Evolutionary conservation across 2,113 vertebrate genomes (phyloP).

Genomic region (Orcinus orca): DNA sequence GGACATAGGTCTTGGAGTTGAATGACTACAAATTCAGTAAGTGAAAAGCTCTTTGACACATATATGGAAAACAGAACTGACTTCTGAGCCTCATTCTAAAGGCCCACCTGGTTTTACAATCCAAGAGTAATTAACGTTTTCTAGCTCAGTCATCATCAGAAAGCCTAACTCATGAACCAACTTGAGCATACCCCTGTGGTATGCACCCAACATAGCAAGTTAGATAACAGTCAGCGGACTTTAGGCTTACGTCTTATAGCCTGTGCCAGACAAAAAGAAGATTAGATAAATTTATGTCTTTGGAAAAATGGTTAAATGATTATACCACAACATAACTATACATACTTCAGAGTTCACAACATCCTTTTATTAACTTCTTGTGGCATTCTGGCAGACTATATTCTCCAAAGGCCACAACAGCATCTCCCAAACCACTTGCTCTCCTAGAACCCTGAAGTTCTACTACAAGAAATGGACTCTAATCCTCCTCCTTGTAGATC

Average conservation of each 20-base stretch:
- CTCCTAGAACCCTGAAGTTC: not conserved
- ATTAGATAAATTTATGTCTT: not conserved
- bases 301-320: not conserved
- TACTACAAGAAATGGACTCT: not conserved
- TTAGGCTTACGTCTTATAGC: not conserved
- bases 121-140: constrained; percentile 9
- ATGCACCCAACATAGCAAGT: not conserved
- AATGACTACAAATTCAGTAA: not conserved
- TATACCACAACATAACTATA: not conserved
- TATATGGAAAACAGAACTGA: not conserved
- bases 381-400: not conserved
- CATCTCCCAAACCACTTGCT: not conserved
- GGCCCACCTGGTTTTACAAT: not conserved
- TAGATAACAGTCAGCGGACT: not conserved
- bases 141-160: constrained; percentile 30
- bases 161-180: not conserved
- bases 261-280: not conserved
- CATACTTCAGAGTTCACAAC: not conserved
- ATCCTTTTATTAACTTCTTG: not conserved
- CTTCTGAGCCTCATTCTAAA: not conserved
- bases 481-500: not conserved
- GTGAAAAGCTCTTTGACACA: not conserved
- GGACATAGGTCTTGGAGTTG: not conserved
- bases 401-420: not conserved
- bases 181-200: not conserved